Evolutionary conservation across 2,113 vertebrate genomes (phyloP).

Genomic region (Hystrix brachyura): DNA sequence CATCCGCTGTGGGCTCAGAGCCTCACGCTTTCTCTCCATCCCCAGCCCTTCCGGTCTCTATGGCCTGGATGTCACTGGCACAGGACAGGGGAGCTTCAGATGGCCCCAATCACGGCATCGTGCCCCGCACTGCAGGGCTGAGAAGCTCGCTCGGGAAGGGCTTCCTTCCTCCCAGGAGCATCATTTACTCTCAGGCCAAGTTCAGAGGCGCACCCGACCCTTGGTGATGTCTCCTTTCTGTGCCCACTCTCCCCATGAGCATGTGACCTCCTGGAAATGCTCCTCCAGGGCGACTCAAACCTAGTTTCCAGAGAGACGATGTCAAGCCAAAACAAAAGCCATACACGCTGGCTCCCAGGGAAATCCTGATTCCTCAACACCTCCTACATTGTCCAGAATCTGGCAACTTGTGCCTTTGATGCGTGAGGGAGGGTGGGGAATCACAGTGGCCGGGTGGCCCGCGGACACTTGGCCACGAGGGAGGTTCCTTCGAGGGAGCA

Average conservation of each 20-base stretch:
- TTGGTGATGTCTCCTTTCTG: not conserved
- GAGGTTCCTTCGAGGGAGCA: not conserved
- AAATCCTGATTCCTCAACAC: constrained; percentile 3
- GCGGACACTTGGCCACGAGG: not conserved
- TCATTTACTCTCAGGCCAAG: not conserved
- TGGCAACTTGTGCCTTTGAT: not conserved
- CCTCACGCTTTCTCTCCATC: not conserved
- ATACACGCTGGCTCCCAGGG: not conserved
- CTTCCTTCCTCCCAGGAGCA: constrained; percentile 5
- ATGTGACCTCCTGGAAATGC: constrained; percentile 68
- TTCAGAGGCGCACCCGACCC: not conserved
- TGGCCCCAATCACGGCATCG: not conserved
- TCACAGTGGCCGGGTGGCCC: accelerated
- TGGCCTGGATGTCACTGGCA: not conserved
- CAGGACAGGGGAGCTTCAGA: constrained; percentile 32
- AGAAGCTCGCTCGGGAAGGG: not conserved
- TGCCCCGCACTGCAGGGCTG: not conserved
- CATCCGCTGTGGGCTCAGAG: not conserved
- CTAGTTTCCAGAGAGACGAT: constrained; percentile 59
- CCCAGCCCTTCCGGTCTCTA: constrained; percentile 35
- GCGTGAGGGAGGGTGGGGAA: not conserved
- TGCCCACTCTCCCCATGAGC: constrained; percentile 32
- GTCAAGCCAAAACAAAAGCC: not conserved
- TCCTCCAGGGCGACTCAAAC: constrained; percentile 31
- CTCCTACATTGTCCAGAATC: constrained; percentile 30